Base-by-base conservation (phyloP, 2,888 invertebrate genomes). In the Polymixis lichenea region DNA sequence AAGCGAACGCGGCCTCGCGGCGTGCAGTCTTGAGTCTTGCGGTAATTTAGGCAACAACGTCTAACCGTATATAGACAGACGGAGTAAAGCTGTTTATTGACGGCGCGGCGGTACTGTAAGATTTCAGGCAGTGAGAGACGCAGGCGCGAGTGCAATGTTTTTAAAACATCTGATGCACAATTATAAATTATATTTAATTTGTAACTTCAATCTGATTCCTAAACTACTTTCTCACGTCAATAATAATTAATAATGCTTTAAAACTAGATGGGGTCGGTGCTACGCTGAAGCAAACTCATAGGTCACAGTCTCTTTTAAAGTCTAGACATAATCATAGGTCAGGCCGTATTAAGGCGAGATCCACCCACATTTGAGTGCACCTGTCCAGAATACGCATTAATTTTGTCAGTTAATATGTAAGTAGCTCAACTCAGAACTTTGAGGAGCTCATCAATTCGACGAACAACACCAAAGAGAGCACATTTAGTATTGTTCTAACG, bases 21-120 rank as follows among this genome's bases (percentile, higher is more conserved):
- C 49, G 55, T 32, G 55, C 32, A 56, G 71, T 58, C 55, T 69
- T 65, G 62, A 71, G 66, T 78, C 66, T 78, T 83, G 84, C 62
- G 72, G 84, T 78, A 83, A 83, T 83, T 78, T 79, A 58, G 67
- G 53, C 32, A 62, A 67, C 72, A 25, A 49, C n/a, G 25, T 49
- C 55, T 65, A 66, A 55, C 13, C 32, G 17, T 5, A 9, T 51
- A 65, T 56, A 69, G 17, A 15, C 38, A 69, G 17, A 15, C 38
- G 22, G 9, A 46, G 22, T 51, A 43, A 60, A 65, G 32, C 64
- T 69, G 32, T 58, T 60, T 68, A 65, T 38, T 58, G 68, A 49
- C 11, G 4, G 43, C 15, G n/a, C 11, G 4, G 43, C 15, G n/a
- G 51, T 55, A n/a, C 17, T 19, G 17, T 32, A 4, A 67, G n/a